A percentile compares a stretch with the other conserved stretches of the same genome.
phyloP scores from a whole-genome alignment of 1,140 invertebrate genomes.

The Drosophila athabasca region DNA sequence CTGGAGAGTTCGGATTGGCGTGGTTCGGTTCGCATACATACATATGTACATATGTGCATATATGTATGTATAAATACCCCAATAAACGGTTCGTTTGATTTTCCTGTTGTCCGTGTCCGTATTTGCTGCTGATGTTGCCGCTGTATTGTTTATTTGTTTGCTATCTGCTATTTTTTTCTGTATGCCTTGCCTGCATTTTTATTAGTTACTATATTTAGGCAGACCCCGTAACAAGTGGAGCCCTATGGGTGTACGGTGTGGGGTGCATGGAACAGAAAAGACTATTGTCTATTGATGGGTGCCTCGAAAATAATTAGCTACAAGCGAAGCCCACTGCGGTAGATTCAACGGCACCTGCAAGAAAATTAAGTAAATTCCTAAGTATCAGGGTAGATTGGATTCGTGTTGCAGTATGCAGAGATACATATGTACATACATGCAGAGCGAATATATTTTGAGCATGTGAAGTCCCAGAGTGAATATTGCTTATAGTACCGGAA shows the following conservation, averaged over 20 bases:
- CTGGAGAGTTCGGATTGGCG: slow-evolving; percentile 7
- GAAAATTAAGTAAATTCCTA: slow-evolving; percentile 38
- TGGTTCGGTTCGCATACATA: background rate
- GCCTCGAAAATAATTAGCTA: slow-evolving; percentile 44
- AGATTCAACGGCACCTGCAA: slow-evolving; percentile 30
- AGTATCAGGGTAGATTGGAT: no score
- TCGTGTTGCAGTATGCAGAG: no score
- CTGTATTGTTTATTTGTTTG: slow-evolving; percentile 56
- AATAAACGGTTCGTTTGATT: slow-evolving; percentile 32
- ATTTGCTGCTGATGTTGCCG: slow-evolving; percentile 13
- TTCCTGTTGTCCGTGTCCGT: slow-evolving; percentile 3
- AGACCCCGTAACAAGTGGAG: slow-evolving; percentile 23
- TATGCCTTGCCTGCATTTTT: slow-evolving; percentile 37
- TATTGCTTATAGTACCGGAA: no score
- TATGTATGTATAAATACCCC: background rate
- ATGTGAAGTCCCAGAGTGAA: no score
- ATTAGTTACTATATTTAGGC: slow-evolving; percentile 72
- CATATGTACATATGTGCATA: no score
- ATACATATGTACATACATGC: no score
- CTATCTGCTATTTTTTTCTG: slow-evolving; percentile 11
- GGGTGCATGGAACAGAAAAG: background rate
- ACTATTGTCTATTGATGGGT: background rate
- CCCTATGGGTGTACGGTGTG: background rate
- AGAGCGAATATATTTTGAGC: no score
- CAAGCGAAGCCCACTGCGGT: slow-evolving; percentile 4